Conservation (phyloP, 2,888 invertebrate genomes). For the Agrotis ipsilon region DNA sequence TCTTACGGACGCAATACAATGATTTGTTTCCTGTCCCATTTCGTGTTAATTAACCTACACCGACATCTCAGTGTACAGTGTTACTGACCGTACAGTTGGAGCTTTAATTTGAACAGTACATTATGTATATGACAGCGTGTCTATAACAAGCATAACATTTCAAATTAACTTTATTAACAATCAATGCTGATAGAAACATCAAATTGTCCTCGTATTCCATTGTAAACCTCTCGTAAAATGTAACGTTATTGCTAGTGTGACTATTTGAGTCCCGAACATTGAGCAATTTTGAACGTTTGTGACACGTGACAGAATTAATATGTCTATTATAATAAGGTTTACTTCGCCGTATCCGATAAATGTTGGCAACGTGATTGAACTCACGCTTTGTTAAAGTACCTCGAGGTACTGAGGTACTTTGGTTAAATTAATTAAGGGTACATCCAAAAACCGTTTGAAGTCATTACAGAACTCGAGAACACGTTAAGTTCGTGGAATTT, state of each 20-base stretch:
- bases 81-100: constrained; percentile 2
- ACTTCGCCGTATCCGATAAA: constrained; percentile 5
- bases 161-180: background rate
- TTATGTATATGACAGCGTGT: background rate
- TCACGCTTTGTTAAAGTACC: background rate
- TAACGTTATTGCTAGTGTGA: constrained; percentile 17
- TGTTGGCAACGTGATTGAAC: constrained; percentile 38
- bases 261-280: constrained; percentile 4
- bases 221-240: constrained; percentile 23
- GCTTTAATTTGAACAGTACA: background rate
- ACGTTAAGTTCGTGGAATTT: background rate
- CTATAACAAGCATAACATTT: constrained; percentile 1
- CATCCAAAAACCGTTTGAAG: constrained; percentile 20
- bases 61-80: too few relatives aligned
- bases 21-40: too few relatives aligned
- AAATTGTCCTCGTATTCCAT: background rate
- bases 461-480: background rate
- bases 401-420: constrained; percentile 14
- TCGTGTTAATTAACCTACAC: too few relatives aligned
- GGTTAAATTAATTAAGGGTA: constrained; percentile 38
- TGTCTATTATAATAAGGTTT: constrained; percentile 36
- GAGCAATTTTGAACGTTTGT: constrained; percentile 19
- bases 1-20: too few relatives aligned
- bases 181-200: background rate
- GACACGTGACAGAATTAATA: constrained; percentile 37